These are phyloP conservation scores for Scomberomorus guttatus DNA, from an alignment of 2,797 vertebrate genomes.

Conservation along the genomic window DNA sequence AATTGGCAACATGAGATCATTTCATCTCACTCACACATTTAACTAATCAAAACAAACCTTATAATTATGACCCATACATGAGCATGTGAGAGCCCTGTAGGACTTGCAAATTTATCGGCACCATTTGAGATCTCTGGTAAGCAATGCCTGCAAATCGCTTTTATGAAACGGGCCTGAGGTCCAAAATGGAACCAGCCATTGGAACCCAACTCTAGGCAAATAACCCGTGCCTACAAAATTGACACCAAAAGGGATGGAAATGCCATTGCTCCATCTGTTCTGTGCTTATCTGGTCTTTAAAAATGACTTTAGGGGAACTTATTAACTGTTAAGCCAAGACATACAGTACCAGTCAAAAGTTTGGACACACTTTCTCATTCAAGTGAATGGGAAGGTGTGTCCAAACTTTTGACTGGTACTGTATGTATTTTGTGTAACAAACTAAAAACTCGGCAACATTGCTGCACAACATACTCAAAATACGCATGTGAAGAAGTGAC, in stretches of 20 bases:
- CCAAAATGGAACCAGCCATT: background rate
- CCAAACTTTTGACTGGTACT: background rate
- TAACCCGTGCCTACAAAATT: background rate
- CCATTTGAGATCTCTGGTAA: background rate
- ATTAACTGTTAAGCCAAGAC: background rate
- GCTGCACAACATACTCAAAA: background rate
- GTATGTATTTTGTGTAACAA: background rate
- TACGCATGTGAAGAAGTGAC: background rate
- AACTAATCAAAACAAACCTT: no score
- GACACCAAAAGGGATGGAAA: background rate
- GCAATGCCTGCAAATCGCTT: background rate
- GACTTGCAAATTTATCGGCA: background rate
- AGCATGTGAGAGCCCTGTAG: background rate
- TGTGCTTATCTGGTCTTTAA: background rate
- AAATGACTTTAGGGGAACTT: background rate
- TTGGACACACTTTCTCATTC: no score
- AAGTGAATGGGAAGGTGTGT: no score
- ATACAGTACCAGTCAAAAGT: no score
- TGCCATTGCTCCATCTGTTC: background rate
- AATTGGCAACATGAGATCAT: conserved; percentile 20
- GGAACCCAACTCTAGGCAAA: background rate
- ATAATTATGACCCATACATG: background rate
- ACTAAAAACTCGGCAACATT: background rate
- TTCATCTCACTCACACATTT: background rate
- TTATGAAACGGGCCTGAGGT: background rate